phyloP scores from a whole-genome alignment of 2,113 vertebrate species.

The Sinocyclocheilus maitianheensis region DNA sequence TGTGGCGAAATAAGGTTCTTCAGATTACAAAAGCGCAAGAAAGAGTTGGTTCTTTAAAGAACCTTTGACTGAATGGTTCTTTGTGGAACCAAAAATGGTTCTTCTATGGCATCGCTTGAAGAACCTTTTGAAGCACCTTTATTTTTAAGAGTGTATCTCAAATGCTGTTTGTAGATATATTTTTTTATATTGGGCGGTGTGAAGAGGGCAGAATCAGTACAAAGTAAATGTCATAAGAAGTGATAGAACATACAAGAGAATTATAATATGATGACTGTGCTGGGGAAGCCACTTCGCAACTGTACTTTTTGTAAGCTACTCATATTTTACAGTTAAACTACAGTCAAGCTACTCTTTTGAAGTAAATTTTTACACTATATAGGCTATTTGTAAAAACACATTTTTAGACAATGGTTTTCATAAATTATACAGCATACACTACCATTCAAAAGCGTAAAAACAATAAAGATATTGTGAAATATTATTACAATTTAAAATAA shows the following conservation, averaged over 20 bases:
- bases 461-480: neutral
- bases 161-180: neutral
- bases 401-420: neutral
- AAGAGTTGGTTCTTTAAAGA: too few relatives aligned
- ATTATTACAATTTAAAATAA: neutral
- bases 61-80: too few relatives aligned
- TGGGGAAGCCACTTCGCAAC: too few relatives aligned
- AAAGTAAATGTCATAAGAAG: neutral
- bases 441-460: neutral
- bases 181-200: neutral
- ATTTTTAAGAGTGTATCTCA: neutral
- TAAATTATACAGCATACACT: neutral
- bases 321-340: neutral
- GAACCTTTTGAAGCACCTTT: too few relatives aligned
- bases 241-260: neutral
- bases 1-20: too few relatives aligned
- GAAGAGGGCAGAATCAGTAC: neutral
- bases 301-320: neutral
- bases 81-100: too few relatives aligned
- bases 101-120: too few relatives aligned
- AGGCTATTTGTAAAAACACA: neutral
- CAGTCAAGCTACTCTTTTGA: neutral
- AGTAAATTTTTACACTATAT: neutral
- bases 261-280: neutral
- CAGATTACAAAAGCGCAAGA: too few relatives aligned